Evolutionary conservation across 1,140 invertebrate genomes (phyloP).

Genomic region (Phymastichus coffea): DNA sequence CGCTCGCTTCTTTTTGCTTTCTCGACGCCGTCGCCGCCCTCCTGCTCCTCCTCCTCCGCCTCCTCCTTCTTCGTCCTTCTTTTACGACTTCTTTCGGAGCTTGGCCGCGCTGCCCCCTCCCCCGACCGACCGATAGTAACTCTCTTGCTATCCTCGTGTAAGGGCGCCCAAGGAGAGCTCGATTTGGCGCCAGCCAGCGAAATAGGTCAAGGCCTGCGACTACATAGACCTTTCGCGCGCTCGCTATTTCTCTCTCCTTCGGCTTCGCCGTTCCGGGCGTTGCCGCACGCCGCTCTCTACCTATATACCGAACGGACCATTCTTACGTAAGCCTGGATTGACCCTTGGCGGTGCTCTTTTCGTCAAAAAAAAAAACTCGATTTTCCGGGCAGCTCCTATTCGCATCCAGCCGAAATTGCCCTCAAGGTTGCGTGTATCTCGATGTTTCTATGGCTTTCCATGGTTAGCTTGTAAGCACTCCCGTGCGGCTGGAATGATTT

Average conservation of each 20-base stretch:
- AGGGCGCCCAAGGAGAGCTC: too few species aligned
- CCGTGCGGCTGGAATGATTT: too few species aligned
- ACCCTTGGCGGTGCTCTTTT: too few species aligned
- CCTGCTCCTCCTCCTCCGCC: conserved; percentile 14
- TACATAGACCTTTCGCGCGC: conserved; percentile 1
- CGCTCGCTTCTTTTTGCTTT: conserved; percentile 16
- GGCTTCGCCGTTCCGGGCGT: conserved; percentile 5
- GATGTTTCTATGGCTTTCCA: too few species aligned
- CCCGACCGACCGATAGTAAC: too few species aligned
- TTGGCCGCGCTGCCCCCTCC: not conserved
- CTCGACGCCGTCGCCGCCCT: conserved; percentile 17
- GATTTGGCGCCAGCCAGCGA: conserved; percentile 48
- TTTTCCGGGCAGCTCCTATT: too few species aligned
- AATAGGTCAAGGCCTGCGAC: conserved; percentile 53
- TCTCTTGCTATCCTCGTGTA: too few species aligned
- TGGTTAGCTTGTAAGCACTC: too few species aligned
- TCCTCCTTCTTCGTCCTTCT: not conserved
- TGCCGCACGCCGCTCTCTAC: not conserved
- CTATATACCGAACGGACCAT: not conserved
- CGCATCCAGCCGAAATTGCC: too few species aligned
- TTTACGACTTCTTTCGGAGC: not conserved
- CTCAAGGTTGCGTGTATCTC: too few species aligned
- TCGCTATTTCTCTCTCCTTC: conserved; percentile 16
- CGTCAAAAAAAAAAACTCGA: too few species aligned
- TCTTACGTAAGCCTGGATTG: not conserved